These are phyloP conservation scores for Peribatodes rhomboidaria DNA, from an alignment of 2,888 invertebrate species.

Conservation along the genomic window DNA sequence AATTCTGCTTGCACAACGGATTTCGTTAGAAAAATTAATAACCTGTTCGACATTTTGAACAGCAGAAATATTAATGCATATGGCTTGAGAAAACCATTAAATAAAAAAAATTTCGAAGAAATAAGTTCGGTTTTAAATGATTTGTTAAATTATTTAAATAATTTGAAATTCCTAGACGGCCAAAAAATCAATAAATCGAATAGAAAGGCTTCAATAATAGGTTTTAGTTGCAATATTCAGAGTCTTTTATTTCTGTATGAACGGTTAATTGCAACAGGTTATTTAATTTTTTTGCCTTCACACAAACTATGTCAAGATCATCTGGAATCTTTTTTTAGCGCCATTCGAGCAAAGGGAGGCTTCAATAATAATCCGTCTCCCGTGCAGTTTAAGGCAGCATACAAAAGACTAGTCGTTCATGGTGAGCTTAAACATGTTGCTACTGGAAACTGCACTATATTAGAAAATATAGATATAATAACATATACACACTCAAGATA, in stretches of 20 bases:
- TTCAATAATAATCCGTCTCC: conserved; percentile 3
- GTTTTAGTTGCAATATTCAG: too few relatives aligned
- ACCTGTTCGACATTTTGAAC: neutral
- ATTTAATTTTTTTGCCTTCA: too few relatives aligned
- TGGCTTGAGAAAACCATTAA: too few relatives aligned
- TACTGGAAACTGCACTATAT: too few relatives aligned
- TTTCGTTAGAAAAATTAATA: conserved; percentile 3
- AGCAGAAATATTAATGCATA: neutral
- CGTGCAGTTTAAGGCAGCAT: neutral
- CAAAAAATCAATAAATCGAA: too few relatives aligned
- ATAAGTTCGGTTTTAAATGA: too few relatives aligned
- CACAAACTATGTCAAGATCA: conserved; percentile 5
- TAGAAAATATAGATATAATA: too few relatives aligned
- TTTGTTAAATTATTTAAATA: too few relatives aligned
- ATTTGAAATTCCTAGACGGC: too few relatives aligned
- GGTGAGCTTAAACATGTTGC: conserved; percentile 1
- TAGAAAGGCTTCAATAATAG: too few relatives aligned
- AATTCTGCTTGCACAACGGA: conserved; percentile 5
- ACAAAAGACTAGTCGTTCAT: neutral
- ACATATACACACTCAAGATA: too few relatives aligned
- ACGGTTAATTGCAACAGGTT: neutral
- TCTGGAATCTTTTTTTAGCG: neutral
- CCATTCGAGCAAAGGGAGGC: conserved; percentile 1
- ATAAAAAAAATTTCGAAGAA: too few relatives aligned
- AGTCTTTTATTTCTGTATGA: neutral